These are phyloP conservation scores for Pelusios castaneus DNA, from an alignment of 2,113 vertebrate species.

Conservation along the genomic window DNA sequence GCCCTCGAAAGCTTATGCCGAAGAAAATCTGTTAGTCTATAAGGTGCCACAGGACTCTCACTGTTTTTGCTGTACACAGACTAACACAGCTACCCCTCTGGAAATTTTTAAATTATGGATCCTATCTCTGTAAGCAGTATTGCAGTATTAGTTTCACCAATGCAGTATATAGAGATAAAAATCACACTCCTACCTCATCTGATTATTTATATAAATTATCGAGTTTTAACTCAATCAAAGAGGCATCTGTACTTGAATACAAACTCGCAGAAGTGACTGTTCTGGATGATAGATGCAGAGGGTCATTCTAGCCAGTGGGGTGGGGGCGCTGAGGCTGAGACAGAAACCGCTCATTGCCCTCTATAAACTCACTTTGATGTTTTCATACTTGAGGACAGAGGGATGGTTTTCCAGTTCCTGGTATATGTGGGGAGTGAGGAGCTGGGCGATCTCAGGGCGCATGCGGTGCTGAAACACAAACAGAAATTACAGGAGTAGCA, in stretches of 20 bases:
- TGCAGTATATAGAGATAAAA: not conserved
- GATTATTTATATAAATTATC: not conserved
- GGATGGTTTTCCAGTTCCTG: conserved; percentile 89
- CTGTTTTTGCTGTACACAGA: no score
- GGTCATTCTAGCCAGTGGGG: not conserved
- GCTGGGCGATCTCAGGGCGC: conserved; percentile 92
- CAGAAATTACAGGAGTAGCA: not conserved
- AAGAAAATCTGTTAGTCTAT: no score
- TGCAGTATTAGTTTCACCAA: not conserved
- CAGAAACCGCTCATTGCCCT: not conserved
- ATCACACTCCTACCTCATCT: not conserved
- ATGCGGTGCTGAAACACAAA: conserved; percentile 89
- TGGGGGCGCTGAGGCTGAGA: not conserved
- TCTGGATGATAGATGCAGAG: not conserved
- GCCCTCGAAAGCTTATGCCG: no score
- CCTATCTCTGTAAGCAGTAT: not conserved
- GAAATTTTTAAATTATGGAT: not conserved
- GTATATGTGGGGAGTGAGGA: conserved; percentile 93
- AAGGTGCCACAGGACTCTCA: no score
- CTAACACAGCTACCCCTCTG: no score
- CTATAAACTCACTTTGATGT: conserved; percentile 85
- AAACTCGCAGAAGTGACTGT: not conserved
- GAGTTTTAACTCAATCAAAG: not conserved
- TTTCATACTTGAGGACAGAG: conserved; percentile 90
- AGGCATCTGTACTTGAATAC: not conserved